Base-by-base conservation (phyloP, 2,888 invertebrate genomes). In the Hirtodrosophila cameraria region DNA sequence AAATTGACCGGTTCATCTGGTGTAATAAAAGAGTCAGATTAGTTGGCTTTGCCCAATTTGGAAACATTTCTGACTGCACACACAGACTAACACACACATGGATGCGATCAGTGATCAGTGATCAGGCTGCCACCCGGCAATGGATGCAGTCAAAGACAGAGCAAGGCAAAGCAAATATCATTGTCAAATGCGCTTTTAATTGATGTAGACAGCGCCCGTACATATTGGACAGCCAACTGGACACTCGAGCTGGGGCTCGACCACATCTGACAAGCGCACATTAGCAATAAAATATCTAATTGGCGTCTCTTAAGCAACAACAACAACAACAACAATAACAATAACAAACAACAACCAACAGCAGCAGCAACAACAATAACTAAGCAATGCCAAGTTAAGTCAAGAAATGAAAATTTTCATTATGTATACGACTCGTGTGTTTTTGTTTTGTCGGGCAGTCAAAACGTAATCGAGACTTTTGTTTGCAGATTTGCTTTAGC, bases 211-310 rank as follows among this genome's bases (percentile, higher is more conserved):
- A 83, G 83, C 66, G 75, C 52, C 63, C 77, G 73, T 73, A 82
- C 86, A 82, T 66, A 75, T 80, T 82, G 85, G 83, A 80, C 80
- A 80, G 83, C 46, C 74, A 54, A 54, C 74, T 76, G 83, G 86
- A 86, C 86, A 86, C 71, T 73, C 63, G 70, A 49, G 53, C 53
- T 49, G 64, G 31, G 39, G 62, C 67, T 64, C 55, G 48, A 57
- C 68, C 52, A 49, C 68, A 79, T 61, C 79, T 73, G 75, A 82
- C 87, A 86, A 62, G 76, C 85, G 67, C 71, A 76, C 84, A 86
- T 85, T 86, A 86, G 86, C 86, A 87, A 87, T 87, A 87, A 87
- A 86, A 87, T 79, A 83, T 86, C 84, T 86, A 86, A 86, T 86
- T 86, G 85, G 86, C 72, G 80, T 66, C 60, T 72, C 69, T 66